These are phyloP conservation scores for Ditylenchus dipsaci DNA, from an alignment of 1,140 invertebrate genomes.

Conservation along the genomic window DNA sequence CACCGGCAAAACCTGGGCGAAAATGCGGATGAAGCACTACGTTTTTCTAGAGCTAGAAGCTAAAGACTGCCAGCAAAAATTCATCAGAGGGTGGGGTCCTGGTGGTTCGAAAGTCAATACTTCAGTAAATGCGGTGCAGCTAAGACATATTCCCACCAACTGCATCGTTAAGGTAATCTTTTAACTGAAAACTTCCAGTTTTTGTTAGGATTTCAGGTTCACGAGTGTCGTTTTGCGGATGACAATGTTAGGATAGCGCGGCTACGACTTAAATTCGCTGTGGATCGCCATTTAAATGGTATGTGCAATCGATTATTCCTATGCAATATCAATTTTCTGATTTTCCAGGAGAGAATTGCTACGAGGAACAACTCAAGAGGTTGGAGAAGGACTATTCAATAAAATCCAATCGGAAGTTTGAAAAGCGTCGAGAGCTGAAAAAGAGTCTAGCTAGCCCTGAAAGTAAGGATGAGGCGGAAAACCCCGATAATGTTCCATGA, in stretches of 20 bases:
- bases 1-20: background rate
- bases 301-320: background rate
- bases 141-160: constrained; percentile 45
- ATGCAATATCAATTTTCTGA: background rate
- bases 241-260: constrained; percentile 50
- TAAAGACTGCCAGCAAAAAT: constrained; percentile 51
- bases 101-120: constrained; percentile 53
- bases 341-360: constrained; percentile 40
- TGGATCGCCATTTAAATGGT: constrained; percentile 50
- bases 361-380: constrained; percentile 48
- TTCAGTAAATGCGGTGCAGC: constrained; percentile 49
- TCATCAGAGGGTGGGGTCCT: constrained; percentile 51
- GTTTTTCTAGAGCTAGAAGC: constrained; percentile 42
- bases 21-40: constrained; percentile 44
- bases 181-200: background rate
- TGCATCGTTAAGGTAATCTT: constrained; percentile 43
- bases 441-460: background rate
- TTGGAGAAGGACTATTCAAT: constrained; percentile 36
- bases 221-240: constrained; percentile 43
- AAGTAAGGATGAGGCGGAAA: no score
- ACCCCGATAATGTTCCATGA: no score
- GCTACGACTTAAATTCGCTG: constrained; percentile 46
- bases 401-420: constrained; percentile 16
- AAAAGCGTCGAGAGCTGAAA: constrained; percentile 39
- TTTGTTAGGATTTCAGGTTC: constrained; percentile 30